Evolutionary conservation across 2,888 invertebrate species (phyloP), one percentile per base, ranked within the genome.

Genomic region (Athalia cordata): DNA sequence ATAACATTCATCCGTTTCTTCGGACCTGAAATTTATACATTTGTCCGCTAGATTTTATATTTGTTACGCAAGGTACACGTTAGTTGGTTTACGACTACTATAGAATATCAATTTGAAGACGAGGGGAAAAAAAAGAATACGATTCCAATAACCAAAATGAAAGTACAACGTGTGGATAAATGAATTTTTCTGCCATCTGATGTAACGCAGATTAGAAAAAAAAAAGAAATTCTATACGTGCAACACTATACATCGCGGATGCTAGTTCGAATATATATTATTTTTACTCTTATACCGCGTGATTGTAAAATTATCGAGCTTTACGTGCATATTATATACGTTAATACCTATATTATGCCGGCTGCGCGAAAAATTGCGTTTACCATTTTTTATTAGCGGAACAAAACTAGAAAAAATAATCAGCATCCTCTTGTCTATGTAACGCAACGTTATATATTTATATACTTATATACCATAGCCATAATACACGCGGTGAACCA

Each of bases 41-140:
- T 55, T 15, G 11, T 11, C 29, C 2, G 29, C 29, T 29, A 29
- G 29, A 29, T 29, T 29, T 29, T 29, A 29, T 29, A 29, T 29
- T 29, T 29, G 29, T 29, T 29, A 29, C 29, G 29, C 2, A 2
- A 29, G 29, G 29, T 29, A 29, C 49, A 62, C 29, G 62, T 62
- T 75, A 29, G 50, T 1, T 75, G 62, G 15, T 75, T 75, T 75
- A 75, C 62, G 75, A 75, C 50, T 47, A 43, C 43, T 62, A 15
- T 62, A 15, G 11, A 64, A 64, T 75, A 75, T 75, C 75, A 52
- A 11, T 64, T 62, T 29, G 5, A 62, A n/a, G 15, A 0, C 59
- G n/a, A n/a, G n/a, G 62, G 13, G 15, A 47, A 47, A 74, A 49
- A 15, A 9, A 61, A 13, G n/a, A 59, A 5, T 45, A 15, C 49